Evolutionary conservation across 53 echinoderm and acorn worm genomes (phyloP), one percentile per base, ranked within the genome.

Genomic region (Holothuria leucospilota): DNA sequence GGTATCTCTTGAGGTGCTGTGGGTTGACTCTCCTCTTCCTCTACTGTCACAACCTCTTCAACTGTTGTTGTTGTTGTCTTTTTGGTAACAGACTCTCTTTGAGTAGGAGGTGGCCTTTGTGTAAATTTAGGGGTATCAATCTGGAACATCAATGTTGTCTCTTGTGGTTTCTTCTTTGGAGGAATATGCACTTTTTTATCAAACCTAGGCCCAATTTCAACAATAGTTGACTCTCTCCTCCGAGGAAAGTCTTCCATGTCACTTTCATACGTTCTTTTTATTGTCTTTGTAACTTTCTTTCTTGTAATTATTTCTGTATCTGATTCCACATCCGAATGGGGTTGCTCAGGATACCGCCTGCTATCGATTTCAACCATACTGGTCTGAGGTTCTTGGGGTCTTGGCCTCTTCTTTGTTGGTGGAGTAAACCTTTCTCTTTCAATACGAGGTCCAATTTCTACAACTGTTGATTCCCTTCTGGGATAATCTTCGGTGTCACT

Each of bases 31-130:
- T 88, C 83, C 5, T 92, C 94, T 65, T 95, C 93, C 85, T 89
- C 89, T 23, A 85, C 85, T 42, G 86, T 89, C 20, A 89, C 75
- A 38, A 90, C 88, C 64, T 92, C 88, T 71, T 89, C 90, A 51
- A 93, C 91, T 42, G 90, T 90, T 59, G 93, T 96, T 63, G 92
- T 94, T 39, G 89, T 93, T 53, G 69, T 89, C 82, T 87, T 91
- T 75, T 90, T 89, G 80, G 93, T 90, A 21, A 91, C 51, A 0
- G 91, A 93, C 40, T 90, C 90, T 68, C 87, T 82, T 28, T 86
- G 85, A 53, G 65, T 78, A 58, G 60, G 74, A 12, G 81, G 87
- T 58, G 66, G 71, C 68, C 87, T 41, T 67, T 40, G 86, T 63
- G 49, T 74, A 91, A 61, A 74, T 87, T 38, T 69, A 30, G 81